phyloP scores from a whole-genome alignment of 1,140 invertebrate genomes.

The Drosophila willistoni region DNA sequence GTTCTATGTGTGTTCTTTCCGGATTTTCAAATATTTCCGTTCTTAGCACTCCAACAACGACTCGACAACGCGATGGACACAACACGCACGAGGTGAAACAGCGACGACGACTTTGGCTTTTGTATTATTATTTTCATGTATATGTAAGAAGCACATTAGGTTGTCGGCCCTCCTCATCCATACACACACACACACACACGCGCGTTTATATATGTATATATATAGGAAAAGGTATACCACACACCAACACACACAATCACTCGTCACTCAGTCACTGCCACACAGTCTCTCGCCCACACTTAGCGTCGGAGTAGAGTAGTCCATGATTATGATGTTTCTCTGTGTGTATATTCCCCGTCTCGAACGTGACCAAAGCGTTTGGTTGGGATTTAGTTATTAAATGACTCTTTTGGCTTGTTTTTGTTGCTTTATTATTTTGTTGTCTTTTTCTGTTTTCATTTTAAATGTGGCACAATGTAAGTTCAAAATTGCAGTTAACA shows the following conservation, averaged over 20 bases:
- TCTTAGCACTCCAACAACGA: slow-evolving; percentile 46
- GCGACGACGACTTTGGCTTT: slow-evolving; percentile 47
- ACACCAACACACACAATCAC: slow-evolving; percentile 13
- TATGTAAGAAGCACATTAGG: slow-evolving; percentile 69
- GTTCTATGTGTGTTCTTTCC: neutral
- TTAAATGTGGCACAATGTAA: slow-evolving; percentile 72
- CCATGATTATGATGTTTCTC: slow-evolving; percentile 37
- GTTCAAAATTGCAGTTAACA: slow-evolving; percentile 27
- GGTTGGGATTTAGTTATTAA: slow-evolving; percentile 76
- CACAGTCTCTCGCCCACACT: slow-evolving; percentile 15
- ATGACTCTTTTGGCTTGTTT: slow-evolving; percentile 45
- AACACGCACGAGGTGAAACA: slow-evolving; percentile 42
- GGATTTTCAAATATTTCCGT: slow-evolving; percentile 70
- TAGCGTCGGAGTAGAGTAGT: slow-evolving; percentile 16
- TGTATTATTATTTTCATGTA: slow-evolving; percentile 69
- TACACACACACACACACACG: slow-evolving; percentile 19
- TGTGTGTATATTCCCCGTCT: slow-evolving; percentile 68
- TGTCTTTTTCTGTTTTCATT: slow-evolving; percentile 59
- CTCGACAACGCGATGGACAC: slow-evolving; percentile 1
- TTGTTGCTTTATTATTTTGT: slow-evolving; percentile 27
- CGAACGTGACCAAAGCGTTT: slow-evolving; percentile 53
- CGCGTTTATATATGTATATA: slow-evolving; percentile 34
- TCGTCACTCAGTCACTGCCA: slow-evolving; percentile 15
- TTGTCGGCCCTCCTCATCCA: slow-evolving; percentile 44
- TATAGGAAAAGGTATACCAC: slow-evolving; percentile 18